These are phyloP conservation scores for Drymonia ruficornis DNA, from an alignment of 2,888 invertebrate genomes.

Conservation along the genomic window DNA sequence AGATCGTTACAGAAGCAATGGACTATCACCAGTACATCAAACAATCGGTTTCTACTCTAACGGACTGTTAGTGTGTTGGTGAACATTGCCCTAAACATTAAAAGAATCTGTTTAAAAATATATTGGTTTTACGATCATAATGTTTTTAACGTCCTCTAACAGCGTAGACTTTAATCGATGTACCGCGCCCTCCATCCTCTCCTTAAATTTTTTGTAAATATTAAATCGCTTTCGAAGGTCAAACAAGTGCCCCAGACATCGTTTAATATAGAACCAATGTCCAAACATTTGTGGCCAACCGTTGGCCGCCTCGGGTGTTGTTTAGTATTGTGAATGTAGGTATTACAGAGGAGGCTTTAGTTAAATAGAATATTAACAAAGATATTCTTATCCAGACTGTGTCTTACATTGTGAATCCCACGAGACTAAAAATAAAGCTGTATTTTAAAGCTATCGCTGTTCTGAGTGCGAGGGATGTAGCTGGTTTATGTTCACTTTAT, in stretches of 20 bases:
- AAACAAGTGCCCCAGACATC: neutral
- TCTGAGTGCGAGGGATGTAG: conserved; percentile 13
- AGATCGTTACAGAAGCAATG: too few relatives aligned
- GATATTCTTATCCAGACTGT: conserved; percentile 13
- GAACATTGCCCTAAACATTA: too few relatives aligned
- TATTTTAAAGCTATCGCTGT: conserved; percentile 16
- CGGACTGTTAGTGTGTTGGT: too few relatives aligned
- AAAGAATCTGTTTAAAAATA: too few relatives aligned
- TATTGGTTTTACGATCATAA: too few relatives aligned
- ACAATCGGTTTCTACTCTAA: too few relatives aligned
- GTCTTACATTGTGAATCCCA: conserved; percentile 15
- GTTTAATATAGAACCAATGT: neutral
- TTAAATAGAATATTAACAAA: neutral
- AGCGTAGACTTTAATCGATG: too few relatives aligned
- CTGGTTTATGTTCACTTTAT: conserved; percentile 6
- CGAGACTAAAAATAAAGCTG: conserved; percentile 18
- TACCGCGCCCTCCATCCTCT: too few relatives aligned
- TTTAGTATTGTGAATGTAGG: neutral
- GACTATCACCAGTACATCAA: too few relatives aligned
- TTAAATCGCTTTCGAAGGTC: neutral
- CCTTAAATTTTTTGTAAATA: neutral
- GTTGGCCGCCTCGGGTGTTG: neutral
- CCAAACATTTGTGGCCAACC: neutral
- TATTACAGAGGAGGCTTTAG: neutral
- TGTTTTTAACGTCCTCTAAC: too few relatives aligned